Evolutionary conservation across 2,113 vertebrate species (phyloP).

Genomic region (Chaetura pelagica): DNA sequence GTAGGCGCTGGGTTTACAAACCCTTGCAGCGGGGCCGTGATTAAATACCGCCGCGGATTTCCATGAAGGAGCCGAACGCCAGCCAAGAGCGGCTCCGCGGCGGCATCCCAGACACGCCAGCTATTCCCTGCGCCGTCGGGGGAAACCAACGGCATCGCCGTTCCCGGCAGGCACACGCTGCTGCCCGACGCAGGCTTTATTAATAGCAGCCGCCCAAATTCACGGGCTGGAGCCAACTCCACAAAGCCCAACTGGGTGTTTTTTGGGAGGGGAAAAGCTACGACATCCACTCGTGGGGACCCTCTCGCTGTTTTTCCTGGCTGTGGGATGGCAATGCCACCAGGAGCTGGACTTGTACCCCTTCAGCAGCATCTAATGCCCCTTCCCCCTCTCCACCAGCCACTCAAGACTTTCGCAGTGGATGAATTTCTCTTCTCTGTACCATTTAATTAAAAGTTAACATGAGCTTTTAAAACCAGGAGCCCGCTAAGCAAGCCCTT

Average conservation of each 20-base stretch:
- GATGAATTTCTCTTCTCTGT: background rate
- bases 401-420: background rate
- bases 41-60: background rate
- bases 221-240: background rate
- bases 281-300: background rate
- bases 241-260: background rate
- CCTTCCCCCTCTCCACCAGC: background rate
- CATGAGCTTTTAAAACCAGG: background rate
- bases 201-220: background rate
- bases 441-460: slow-evolving; percentile 50
- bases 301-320: accelerated
- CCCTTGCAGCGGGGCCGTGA: background rate
- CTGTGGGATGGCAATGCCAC: background rate
- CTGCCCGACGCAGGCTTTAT: background rate
- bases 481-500: slow-evolving; percentile 18
- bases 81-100: background rate
- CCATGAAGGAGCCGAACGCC: background rate
- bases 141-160: background rate
- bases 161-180: background rate
- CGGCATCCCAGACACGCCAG: background rate
- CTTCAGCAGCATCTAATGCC: background rate
- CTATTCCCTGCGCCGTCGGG: background rate
- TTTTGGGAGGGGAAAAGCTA: background rate
- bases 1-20: background rate
- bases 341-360: background rate